A percentile compares a stretch with the other conserved stretches of the same genome.
These are phyloP conservation scores for Sparidentex hasta DNA, from an alignment of 2,797 vertebrate genomes.

Conservation along the genomic window DNA sequence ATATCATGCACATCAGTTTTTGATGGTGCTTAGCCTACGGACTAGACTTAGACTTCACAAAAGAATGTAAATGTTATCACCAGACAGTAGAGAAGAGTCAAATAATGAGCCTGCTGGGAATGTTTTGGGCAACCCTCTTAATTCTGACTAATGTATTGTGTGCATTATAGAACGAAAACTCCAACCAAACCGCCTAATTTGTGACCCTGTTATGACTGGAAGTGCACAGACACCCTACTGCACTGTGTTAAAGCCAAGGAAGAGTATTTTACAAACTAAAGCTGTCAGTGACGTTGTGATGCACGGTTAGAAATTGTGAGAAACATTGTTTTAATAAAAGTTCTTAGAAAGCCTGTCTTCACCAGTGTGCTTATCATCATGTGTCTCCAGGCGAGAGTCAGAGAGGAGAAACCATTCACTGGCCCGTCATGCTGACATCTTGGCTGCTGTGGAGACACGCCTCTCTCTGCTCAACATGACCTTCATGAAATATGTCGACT, in stretches of 20 bases:
- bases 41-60: background rate
- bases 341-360: background rate
- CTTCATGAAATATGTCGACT: conserved; percentile 99
- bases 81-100: background rate
- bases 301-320: background rate
- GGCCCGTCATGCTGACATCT: conserved; percentile 97
- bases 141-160: background rate
- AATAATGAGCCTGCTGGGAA: background rate
- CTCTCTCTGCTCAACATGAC: conserved; percentile 99
- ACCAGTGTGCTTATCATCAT: background rate
- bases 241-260: background rate
- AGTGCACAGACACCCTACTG: no score
- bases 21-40: no score
- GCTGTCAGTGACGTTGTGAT: background rate
- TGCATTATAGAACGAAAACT: background rate
- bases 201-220: background rate
- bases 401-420: conserved; percentile 97
- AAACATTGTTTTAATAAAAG: background rate
- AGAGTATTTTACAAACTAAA: background rate
- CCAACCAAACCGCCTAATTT: no score
- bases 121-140: background rate
- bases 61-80: background rate
- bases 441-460: conserved; percentile 97
- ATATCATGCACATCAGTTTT: no score
- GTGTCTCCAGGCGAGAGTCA: conserved; percentile 90